Base-by-base conservation (phyloP, 2,888 invertebrate genomes). In the Molanna angustata region DNA sequence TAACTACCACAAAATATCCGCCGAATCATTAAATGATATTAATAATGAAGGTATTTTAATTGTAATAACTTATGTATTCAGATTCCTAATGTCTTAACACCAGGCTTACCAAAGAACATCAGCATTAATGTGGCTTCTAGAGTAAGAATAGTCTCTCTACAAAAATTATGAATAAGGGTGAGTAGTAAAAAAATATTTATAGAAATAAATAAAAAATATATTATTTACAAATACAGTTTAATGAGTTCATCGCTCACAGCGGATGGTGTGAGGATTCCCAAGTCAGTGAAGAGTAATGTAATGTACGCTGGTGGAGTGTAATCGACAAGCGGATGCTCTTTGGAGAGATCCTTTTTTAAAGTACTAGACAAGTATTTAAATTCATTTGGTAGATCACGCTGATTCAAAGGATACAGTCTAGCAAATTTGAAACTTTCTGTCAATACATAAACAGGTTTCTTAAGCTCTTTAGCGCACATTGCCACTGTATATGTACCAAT, bases 351-450 rank as follows among this genome's bases (percentile, higher is more conserved):
- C 45, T 64, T 64, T 4, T 67, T 66, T 4, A 73, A 62, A 57
- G 76, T 77, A 79, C 87, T 79, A 0, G 72, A 72, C 4, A 76
- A 63, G 56, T 76, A 76, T 61, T 94, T 94, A 66, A 94, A 95
- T 66, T 92, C 88, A 59, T 88, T 81, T 0, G 95, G 94, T 32
- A 97, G 71, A 70, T 97, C 96, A 46, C 83, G 79, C 67, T 98
- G 96, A 72, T 93, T 94, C 7, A 99, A 74, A 0, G 98, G 98
- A 71, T 90, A 98, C 57, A 94, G 80, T 57, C 95, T 80, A 0
- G 94, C 88, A 74, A 99, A 99, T 72, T 99, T 99, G 68, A 97
- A 96, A 69, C 96, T 97, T 71, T 99, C 99, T 0, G 95, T 90
- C 17, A 98, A 75, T 0, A 98, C 97, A 69, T 95, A 97, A 49